Conservation (phyloP, 2,113 vertebrate genomes). For the Oryzias melastigma region DNA sequence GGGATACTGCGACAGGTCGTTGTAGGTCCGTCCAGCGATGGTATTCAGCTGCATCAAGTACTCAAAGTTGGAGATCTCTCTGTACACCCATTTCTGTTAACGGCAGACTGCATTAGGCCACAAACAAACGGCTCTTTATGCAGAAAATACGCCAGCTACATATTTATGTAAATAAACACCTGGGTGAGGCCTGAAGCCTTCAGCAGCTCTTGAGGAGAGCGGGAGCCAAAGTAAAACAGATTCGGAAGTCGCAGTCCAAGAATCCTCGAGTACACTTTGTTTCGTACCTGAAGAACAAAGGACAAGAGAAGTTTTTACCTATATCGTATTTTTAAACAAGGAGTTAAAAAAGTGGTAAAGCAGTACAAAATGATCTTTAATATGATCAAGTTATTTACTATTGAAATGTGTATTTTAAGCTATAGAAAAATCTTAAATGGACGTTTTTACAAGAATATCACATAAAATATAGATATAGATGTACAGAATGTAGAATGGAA, state of each 20-base stretch:
- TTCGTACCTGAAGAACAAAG: slow-evolving; percentile 79
- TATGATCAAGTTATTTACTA: too few relatives aligned
- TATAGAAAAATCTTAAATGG: too few relatives aligned
- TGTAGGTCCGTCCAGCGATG: slow-evolving; percentile 94
- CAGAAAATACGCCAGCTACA: neutral
- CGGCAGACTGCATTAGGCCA: slow-evolving; percentile 3
- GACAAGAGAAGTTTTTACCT: neutral
- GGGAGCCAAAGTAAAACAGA: slow-evolving; percentile 89
- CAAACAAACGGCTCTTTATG: neutral
- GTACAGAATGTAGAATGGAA: too few relatives aligned
- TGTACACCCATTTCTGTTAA: slow-evolving; percentile 92
- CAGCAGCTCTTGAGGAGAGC: slow-evolving; percentile 93
- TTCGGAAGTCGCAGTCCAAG: slow-evolving; percentile 85
- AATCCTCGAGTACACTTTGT: slow-evolving; percentile 92
- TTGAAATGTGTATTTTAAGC: too few relatives aligned
- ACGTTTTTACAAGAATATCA: too few relatives aligned
- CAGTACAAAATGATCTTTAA: too few relatives aligned
- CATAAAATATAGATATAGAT: too few relatives aligned
- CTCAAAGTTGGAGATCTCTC: slow-evolving; percentile 98
- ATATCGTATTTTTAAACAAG: too few relatives aligned
- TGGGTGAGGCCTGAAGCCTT: slow-evolving; percentile 94
- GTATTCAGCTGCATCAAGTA: slow-evolving; percentile 99
- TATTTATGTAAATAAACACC: slow-evolving; percentile 67
- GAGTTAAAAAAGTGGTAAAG: too few relatives aligned
- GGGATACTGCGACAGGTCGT: slow-evolving; percentile 95